Percentiles rank a stretch among this genome's conserved stretches.
These are phyloP conservation scores for Bombus huntii DNA, from an alignment of 1,140 invertebrate genomes.

Conservation along the genomic window DNA sequence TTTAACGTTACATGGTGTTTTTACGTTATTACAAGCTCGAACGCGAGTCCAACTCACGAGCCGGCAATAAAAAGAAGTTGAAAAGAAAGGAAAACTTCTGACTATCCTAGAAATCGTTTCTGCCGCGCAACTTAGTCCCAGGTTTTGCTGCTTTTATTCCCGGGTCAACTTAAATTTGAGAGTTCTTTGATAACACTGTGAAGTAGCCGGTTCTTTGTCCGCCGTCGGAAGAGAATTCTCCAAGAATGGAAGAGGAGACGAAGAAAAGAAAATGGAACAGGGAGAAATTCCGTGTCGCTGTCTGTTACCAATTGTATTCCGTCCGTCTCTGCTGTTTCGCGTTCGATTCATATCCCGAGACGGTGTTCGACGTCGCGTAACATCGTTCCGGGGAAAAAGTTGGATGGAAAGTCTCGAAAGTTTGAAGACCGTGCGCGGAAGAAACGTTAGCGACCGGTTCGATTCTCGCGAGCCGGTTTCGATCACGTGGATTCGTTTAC, in stretches of 20 bases:
- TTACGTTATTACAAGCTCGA: not conserved
- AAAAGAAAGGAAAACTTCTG: not conserved
- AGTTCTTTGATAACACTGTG: conserved; percentile 13
- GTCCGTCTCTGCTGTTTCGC: not conserved
- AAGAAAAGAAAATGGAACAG: not conserved
- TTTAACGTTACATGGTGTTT: not conserved
- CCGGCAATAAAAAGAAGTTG: not conserved
- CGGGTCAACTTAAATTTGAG: conserved; percentile 29
- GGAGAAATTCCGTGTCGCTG: not conserved
- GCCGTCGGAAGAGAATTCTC: not conserved
- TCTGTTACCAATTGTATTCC: not conserved
- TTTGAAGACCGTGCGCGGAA: not conserved
- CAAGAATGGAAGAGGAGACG: not conserved
- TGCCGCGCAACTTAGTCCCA: not conserved
- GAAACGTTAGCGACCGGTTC: no score
- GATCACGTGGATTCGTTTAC: not conserved
- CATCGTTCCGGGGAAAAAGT: not conserved
- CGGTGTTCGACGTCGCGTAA: not conserved
- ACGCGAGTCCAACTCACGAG: no score
- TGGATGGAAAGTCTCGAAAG: not conserved
- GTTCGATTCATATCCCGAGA: not conserved
- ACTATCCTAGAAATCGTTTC: not conserved
- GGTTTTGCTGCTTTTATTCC: conserved; percentile 2
- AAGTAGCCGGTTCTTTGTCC: conserved; percentile 28
- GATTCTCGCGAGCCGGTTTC: no score